Conservation (phyloP, 2,797 vertebrate genomes). For the Oryzias sinensis region DNA sequence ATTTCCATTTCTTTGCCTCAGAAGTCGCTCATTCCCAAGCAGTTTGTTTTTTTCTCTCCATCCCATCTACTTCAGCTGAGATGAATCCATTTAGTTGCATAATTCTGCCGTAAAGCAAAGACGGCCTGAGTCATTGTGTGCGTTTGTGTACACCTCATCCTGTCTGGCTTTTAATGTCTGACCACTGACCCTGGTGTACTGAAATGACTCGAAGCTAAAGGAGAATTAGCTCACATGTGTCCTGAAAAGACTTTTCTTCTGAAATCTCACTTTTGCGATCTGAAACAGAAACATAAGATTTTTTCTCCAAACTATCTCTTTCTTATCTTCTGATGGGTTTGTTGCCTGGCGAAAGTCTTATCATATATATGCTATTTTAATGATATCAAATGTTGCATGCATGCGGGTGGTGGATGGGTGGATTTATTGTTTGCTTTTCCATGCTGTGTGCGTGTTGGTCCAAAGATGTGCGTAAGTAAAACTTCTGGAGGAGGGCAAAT, state of each 20-base stretch:
- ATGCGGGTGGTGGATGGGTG: too few species aligned
- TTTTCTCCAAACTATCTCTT: background rate
- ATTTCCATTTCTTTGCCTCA: constrained; percentile 46
- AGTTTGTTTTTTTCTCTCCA: constrained; percentile 37
- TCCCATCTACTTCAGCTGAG: constrained; percentile 46
- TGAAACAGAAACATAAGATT: constrained; percentile 13
- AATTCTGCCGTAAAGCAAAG: constrained; percentile 68
- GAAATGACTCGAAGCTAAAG: constrained; percentile 25
- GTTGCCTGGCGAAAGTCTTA: background rate
- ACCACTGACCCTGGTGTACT: constrained; percentile 37
- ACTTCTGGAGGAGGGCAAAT: constrained; percentile 1
- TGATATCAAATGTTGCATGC: too few species aligned
- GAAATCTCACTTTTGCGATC: background rate
- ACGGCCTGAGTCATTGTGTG: constrained; percentile 56
- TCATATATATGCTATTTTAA: background rate
- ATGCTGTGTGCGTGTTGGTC: background rate
- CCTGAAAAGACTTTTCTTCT: constrained; percentile 24
- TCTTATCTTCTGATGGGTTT: background rate
- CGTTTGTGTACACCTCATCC: constrained; percentile 52
- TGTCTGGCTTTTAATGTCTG: constrained; percentile 51
- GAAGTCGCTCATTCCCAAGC: constrained; percentile 62
- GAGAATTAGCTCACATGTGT: constrained; percentile 22
- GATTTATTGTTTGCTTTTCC: background rate
- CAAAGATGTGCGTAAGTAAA: background rate
- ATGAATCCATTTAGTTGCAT: constrained; percentile 72